Percentiles rank a stretch among this genome's conserved stretches.
Evolutionary conservation across 1,140 invertebrate genomes (phyloP).

Genomic region (Ganaspis sp.): DNA sequence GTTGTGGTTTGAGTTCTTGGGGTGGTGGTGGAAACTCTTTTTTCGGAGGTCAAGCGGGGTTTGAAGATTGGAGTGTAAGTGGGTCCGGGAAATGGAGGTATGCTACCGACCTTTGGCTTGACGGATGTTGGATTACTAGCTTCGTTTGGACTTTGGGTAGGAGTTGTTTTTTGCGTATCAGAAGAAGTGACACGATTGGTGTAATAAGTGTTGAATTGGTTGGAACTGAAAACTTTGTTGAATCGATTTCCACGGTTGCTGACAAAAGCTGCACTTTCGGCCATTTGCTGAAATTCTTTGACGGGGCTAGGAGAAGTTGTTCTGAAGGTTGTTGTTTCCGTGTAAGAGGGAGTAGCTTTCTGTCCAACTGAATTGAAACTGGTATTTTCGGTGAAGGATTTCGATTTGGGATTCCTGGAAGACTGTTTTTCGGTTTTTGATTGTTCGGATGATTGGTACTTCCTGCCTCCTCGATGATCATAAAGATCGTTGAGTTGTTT

Average conservation of each 20-base stretch:
- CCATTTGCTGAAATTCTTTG: conserved; percentile 83
- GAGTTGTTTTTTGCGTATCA: conserved; percentile 45
- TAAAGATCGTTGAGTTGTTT: conserved; percentile 57
- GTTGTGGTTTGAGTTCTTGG: conserved; percentile 46
- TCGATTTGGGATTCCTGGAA: conserved; percentile 53
- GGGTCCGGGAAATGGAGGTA: conserved; percentile 60
- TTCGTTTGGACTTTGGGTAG: conserved; percentile 44
- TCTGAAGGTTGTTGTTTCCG: conserved; percentile 70
- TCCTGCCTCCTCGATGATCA: conserved; percentile 26
- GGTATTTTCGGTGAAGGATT: conserved; percentile 52
- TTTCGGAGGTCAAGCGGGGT: conserved; percentile 57
- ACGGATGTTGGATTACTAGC: conserved; percentile 34
- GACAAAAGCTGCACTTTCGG: conserved; percentile 85
- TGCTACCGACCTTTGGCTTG: conserved; percentile 41
- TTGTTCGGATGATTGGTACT: conserved; percentile 41
- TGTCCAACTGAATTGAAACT: conserved; percentile 52
- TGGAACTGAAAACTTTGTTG: conserved; percentile 65
- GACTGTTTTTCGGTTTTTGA: conserved; percentile 57
- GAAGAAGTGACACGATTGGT: conserved; percentile 44
- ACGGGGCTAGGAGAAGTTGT: conserved; percentile 64
- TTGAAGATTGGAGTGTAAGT: conserved; percentile 69
- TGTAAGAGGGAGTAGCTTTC: conserved; percentile 66
- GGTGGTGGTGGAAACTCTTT: conserved; percentile 54
- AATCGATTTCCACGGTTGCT: conserved; percentile 76
- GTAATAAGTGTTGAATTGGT: conserved; percentile 59